Base-by-base conservation (phyloP, 2,113 vertebrate species). In the Gobio gobio region DNA sequence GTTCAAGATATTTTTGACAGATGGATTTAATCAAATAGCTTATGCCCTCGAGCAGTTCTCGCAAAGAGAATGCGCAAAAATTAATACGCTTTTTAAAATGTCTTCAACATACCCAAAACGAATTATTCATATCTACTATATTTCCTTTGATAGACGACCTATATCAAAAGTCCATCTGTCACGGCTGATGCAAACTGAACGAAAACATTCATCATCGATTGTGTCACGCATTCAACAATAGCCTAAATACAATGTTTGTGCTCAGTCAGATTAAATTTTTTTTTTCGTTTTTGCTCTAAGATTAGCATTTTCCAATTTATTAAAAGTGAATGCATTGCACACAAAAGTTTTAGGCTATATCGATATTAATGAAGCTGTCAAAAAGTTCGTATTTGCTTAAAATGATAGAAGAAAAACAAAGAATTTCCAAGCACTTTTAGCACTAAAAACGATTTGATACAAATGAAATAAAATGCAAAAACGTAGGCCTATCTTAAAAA, bases 101-200 rank as follows among this genome's bases (percentile, higher is more conserved):
- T 5, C 22, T 58, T 29, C 14, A 56, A 75, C 24, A 26, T 26
- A 29, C 33, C 12, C 29, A 40, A n/a, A 78, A 24, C 33, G 54
- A 78, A 78, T 78, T 59, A 78, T 43, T 16, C 22, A 24, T 24
- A 24, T 24, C 33, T 58, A 0, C 20, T 29, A 56, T 1, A 24
- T 78, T 78, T 61, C 10, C 45, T 61, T 45, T 78, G 76, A 78
- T 61, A 43, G 76, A 78, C 33, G 76, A 61, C 22, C 33, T 24
- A 22, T 24, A 22, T 43, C 22, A 54, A 18, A 33, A 76, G 7
- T 14, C 54, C 5, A 59, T 58, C 24, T n/a, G 12, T 59, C 33
- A 40, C 33, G 36, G 14, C 47, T 54, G 45, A 10, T n/a, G 47
- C 74, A 54, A 33, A 33, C 74, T 12, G 74, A 76, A 76, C 68